Base-by-base conservation (phyloP, 2,888 invertebrate species). In the Hedychridium roseum region DNA sequence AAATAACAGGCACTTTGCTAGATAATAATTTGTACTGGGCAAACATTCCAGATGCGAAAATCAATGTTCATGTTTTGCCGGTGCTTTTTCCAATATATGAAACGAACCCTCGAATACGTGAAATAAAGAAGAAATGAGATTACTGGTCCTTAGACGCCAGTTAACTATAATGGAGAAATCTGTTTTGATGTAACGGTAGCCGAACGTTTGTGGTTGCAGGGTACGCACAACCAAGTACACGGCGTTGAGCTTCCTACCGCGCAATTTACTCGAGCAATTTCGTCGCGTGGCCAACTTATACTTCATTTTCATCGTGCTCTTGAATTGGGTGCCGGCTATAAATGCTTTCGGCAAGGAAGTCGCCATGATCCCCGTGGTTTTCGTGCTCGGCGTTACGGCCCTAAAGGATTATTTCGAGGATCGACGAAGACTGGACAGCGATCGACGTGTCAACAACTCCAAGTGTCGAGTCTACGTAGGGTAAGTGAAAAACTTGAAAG, bases 211-310 rank as follows among this genome's bases (percentile, higher is more conserved):
- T n/a, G n/a, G 30, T 52, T 64, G 18, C 50, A 86, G 90, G 81
- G 90, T 96, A 74, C 86, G 93, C 79, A 96, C 96, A 79, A 95
- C 95, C 42, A 97, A 97, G 81, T 98, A 98, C 80, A 95, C 95
- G 16, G 74, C 94, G 50, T 82, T 96, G 61, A 95, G 94, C 66
- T 98, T 98, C 82, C 82, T 98, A 74, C 97, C 97, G 47, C 92
- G 96, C 80, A 97, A 97, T 81, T 83, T 98, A 53, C 86, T 97
- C 80, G 97, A 97, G 82, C 97, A 98, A 82, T 97, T 98, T 80
- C 97, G 97, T 81, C 88, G 97, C 54, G 93, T 96, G 74, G 97
- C 97, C 57, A 98, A 98, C 84, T 84, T 98, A 72, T 98, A 97
- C 83, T 98, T 98, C 81, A 90, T 97, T 74, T 93, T 96, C 77